Base-by-base conservation (phyloP, 2,797 vertebrate species). In the Aeoliscus strigatus region DNA sequence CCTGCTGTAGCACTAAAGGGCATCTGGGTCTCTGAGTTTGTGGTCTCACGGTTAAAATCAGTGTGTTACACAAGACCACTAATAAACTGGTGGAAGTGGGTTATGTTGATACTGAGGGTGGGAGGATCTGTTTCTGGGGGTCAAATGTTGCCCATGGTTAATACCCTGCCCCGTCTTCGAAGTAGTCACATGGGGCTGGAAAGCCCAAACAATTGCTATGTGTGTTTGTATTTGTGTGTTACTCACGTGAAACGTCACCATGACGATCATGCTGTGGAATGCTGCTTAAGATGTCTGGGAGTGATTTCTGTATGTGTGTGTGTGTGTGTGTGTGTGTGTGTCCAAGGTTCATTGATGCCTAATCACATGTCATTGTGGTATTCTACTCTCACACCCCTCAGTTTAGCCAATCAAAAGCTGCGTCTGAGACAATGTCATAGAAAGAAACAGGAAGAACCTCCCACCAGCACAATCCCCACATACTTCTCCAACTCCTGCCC, bases 341-440 rank as follows among this genome's bases (percentile, higher is more conserved):
- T 53, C 55, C 63, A 64, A 59, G 40, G 45, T 52, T 56, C 66
- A 73, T 17, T 51, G 34, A 54, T 61, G 45, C 55, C 46, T 70
- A 52, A 62, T 85, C 81, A 78, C 80, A 82, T 82, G 71, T 67
- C 63, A 72, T 41, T 60, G 60, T 66, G 70, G 62, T 60, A 50
- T 66, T 66, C 50, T 56, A 52, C 61, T 63, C 63, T 70, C 83
- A 87, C 84, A 9, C 85, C 86, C 80, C 81, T 59, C 48, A 44
- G 60, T 67, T 74, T 46, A 75, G 53, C 87, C 87, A 89, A 89
- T 89, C 70, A 50, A 59, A 56, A 30, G n/a, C 33, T 33, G 26
- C 2, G 1, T 31, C 60, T 59, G 29, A 39, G 48, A 71, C 60
- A 78, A 66, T 66, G 62, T 66, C 51, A 66, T 10, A 55, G 47